Evolutionary conservation across 2,113 vertebrate genomes (phyloP).

Genomic region (Pithys albifrons): DNA sequence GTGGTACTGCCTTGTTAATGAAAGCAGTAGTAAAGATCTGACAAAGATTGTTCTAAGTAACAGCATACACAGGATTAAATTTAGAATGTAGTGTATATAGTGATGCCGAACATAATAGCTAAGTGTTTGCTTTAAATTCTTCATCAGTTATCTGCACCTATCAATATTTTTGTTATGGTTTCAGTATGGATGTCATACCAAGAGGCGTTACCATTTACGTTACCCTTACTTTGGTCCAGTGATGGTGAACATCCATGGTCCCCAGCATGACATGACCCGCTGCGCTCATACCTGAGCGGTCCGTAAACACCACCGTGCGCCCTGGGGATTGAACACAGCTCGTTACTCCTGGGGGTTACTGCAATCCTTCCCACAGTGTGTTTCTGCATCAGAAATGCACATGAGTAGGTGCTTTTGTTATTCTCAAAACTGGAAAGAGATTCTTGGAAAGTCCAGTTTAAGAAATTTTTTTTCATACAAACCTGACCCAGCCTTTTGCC

Average conservation of each 20-base stretch:
- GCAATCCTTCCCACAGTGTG: neutral
- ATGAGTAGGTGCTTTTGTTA: neutral
- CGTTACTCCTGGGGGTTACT: neutral
- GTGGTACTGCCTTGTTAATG: neutral
- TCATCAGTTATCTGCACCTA: neutral
- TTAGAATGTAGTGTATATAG: neutral
- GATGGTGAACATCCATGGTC: constrained; percentile 94
- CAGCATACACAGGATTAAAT: neutral
- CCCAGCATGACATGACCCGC: constrained; percentile 92
- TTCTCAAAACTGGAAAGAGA: neutral
- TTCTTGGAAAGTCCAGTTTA: neutral
- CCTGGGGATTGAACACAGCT: constrained; percentile 73
- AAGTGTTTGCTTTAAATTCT: neutral
- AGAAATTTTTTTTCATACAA: neutral
- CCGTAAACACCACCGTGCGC: constrained; percentile 86
- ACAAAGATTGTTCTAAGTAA: neutral
- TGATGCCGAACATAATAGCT: neutral
- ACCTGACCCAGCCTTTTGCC: neutral
- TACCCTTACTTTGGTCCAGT: constrained; percentile 90
- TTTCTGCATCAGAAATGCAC: neutral
- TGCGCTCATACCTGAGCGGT: constrained; percentile 92
- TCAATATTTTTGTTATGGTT: neutral
- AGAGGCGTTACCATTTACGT: neutral
- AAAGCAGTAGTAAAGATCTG: neutral
- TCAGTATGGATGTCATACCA: neutral